Evolutionary conservation across 2,113 vertebrate species (phyloP).

Genomic region (Corythaeola cristata): DNA sequence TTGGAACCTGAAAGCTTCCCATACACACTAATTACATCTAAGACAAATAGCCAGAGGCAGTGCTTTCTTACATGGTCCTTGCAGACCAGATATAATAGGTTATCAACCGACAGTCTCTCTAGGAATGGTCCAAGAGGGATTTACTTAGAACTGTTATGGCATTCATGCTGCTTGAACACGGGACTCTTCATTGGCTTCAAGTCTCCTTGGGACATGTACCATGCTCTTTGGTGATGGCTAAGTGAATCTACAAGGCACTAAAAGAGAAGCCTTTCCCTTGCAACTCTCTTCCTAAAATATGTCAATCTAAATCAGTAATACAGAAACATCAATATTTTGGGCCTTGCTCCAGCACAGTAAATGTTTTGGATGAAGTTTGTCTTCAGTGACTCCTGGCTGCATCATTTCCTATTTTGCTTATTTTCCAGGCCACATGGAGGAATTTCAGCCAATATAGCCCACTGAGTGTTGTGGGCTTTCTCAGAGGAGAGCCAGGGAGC

Average conservation of each 20-base stretch:
- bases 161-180: neutral
- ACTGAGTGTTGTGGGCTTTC: neutral
- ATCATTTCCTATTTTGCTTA: neutral
- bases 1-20: neutral
- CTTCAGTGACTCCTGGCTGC: neutral
- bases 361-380: neutral
- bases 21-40: neutral
- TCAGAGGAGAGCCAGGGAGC: neutral
- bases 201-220: neutral
- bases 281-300: neutral
- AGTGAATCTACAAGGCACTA: neutral
- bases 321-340: neutral
- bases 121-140: neutral
- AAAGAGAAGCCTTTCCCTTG: neutral
- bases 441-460: neutral
- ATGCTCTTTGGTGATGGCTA: neutral
- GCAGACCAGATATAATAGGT: neutral
- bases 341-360: neutral
- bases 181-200: neutral
- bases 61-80: neutral
- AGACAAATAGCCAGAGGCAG: neutral
- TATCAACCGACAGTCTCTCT: neutral
- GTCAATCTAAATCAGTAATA: neutral
- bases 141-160: neutral
- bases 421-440: neutral